Percentiles rank a stretch among this genome's conserved stretches.
These are phyloP conservation scores for Echinometra lucunter DNA, from an alignment of 53 echinoderm and acorn worm species.

Conservation along the genomic window DNA sequence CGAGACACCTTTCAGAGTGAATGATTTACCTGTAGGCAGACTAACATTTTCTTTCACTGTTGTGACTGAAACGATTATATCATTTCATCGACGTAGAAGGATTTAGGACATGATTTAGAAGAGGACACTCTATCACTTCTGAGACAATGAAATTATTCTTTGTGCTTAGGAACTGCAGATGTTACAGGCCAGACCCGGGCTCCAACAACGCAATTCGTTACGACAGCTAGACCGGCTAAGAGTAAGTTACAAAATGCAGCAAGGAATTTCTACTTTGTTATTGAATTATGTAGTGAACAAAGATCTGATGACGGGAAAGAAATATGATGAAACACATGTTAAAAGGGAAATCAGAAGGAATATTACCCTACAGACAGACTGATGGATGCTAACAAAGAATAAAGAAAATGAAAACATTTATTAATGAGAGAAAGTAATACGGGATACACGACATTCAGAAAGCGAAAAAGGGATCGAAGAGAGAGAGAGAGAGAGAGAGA, in stretches of 20 bases:
- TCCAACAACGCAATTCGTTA: slow-evolving; percentile 8
- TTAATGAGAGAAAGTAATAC: neutral
- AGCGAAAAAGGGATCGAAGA: neutral
- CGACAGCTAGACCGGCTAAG: slow-evolving; percentile 14
- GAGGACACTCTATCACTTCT: no score
- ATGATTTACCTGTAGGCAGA: no score
- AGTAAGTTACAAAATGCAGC: neutral
- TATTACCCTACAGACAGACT: no score
- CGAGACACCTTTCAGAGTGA: no score
- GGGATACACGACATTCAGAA: neutral
- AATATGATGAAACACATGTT: no score
- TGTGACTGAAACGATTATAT: no score
- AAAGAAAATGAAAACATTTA: neutral
- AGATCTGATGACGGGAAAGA: neutral
- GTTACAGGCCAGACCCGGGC: neutral
- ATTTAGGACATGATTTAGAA: no score
- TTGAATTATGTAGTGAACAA: neutral
- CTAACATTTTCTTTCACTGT: no score
- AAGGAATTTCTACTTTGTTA: neutral
- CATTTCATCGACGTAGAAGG: no score
- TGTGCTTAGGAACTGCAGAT: neutral
- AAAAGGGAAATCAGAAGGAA: no score
- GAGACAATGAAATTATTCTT: neutral
- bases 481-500: neutral
- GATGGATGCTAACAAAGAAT: no score